Percentiles rank a stretch among this genome's conserved stretches.
Conservation (phyloP, 2,888 invertebrate genomes). For the Achlya flavicornis region DNA sequence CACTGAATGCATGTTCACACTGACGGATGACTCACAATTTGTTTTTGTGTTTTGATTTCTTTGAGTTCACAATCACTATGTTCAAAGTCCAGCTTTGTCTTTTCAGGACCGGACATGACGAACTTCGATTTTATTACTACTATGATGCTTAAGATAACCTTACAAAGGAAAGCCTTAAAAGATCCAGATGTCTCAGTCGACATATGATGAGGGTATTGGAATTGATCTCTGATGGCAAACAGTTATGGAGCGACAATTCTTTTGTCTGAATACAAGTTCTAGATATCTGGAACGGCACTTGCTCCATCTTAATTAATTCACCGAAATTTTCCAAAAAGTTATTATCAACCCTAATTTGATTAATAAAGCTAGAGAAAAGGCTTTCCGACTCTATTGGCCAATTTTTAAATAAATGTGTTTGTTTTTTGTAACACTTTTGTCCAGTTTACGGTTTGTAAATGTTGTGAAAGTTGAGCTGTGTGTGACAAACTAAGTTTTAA, state of each 20-base stretch:
- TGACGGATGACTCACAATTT: not conserved
- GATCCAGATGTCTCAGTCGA: not conserved
- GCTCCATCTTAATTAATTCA: not conserved
- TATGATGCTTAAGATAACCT: not conserved
- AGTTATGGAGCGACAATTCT: no score
- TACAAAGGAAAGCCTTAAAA: not conserved
- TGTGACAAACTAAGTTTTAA: not conserved
- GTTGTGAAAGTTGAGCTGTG: not conserved
- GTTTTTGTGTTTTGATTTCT: not conserved
- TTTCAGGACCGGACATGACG: no score
- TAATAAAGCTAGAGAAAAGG: not conserved
- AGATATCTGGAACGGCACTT: not conserved
- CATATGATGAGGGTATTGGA: not conserved
- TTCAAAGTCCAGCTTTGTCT: constrained; percentile 4
- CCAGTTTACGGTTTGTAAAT: not conserved
- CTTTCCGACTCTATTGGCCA: not conserved
- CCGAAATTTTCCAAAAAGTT: not conserved
- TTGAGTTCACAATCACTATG: not conserved
- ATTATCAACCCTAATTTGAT: not conserved
- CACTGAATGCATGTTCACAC: not conserved
- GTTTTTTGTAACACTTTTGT: not conserved
- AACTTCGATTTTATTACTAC: not conserved
- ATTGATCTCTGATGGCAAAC: no score
- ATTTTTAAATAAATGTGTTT: not conserved
- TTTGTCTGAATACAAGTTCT: no score